Percentiles rank a stretch among this genome's conserved stretches.
These are phyloP conservation scores for Parauchenoglanis ngamensis DNA, from an alignment of 2,797 vertebrate species.

Conservation along the genomic window DNA sequence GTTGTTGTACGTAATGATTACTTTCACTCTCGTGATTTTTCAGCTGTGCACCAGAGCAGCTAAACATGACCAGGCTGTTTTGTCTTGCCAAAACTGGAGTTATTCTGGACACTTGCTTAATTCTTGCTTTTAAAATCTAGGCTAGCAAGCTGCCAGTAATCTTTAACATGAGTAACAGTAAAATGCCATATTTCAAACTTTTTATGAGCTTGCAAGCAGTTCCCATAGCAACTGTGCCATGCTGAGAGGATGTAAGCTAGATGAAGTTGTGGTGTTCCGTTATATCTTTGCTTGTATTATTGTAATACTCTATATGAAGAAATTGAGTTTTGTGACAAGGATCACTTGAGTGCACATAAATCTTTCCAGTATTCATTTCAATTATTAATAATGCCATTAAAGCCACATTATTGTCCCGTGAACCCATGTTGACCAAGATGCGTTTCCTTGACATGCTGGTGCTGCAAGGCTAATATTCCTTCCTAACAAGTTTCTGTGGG, in stretches of 20 bases:
- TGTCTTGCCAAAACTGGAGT: background rate
- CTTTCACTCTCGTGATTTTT: background rate
- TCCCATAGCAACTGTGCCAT: background rate
- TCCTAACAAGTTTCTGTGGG: background rate
- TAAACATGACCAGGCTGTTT: background rate
- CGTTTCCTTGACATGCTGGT: background rate
- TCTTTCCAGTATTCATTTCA: background rate
- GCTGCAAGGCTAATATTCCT: background rate
- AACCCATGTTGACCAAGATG: background rate
- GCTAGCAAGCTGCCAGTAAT: background rate
- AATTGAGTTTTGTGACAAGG: background rate
- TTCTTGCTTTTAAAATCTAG: background rate
- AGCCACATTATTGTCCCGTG: background rate
- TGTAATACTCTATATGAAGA: background rate
- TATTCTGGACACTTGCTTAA: background rate
- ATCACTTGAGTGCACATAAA: background rate
- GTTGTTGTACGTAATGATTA: background rate
- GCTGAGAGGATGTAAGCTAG: background rate
- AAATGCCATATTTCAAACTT: background rate
- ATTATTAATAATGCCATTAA: background rate
- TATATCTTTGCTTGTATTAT: background rate
- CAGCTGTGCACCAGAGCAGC: background rate
- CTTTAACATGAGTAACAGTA: background rate
- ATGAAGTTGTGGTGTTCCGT: background rate
- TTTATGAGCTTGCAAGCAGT: background rate